These are phyloP conservation scores for Disparrhopalites patrizii DNA, from an alignment of 2,888 invertebrate genomes.

Conservation along the genomic window DNA sequence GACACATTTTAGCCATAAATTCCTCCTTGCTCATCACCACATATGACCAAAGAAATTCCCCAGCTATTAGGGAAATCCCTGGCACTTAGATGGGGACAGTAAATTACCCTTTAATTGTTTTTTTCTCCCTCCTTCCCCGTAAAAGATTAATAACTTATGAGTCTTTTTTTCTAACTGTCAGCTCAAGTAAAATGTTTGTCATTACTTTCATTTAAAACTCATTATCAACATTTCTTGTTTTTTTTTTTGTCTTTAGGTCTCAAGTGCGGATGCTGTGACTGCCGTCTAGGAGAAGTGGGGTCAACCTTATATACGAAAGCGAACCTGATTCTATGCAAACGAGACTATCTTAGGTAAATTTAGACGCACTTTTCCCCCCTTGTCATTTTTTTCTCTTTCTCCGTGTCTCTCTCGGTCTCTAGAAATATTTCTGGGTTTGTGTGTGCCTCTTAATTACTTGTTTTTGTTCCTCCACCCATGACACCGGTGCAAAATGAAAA, in stretches of 20 bases:
- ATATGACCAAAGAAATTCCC: too few relatives aligned
- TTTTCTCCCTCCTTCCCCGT: not conserved
- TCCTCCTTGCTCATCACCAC: too few relatives aligned
- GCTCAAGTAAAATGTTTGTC: too few relatives aligned
- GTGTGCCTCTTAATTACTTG: too few relatives aligned
- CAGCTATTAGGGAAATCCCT: too few relatives aligned
- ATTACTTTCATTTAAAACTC: too few relatives aligned
- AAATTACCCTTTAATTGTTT: not conserved
- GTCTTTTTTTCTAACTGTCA: too few relatives aligned
- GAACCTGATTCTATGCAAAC: constrained; percentile 89
- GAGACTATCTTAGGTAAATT: constrained; percentile 71
- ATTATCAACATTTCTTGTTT: too few relatives aligned
- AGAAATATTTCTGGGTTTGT: not conserved
- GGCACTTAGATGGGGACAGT: not conserved
- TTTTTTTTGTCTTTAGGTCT: too few relatives aligned
- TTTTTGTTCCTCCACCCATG: not conserved
- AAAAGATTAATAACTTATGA: too few relatives aligned
- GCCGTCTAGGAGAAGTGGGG: constrained; percentile 92
- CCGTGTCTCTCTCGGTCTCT: not conserved
- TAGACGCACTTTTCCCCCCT: not conserved
- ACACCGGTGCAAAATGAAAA: not conserved
- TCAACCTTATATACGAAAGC: constrained; percentile 92
- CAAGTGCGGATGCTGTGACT: constrained; percentile 96
- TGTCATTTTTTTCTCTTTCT: not conserved
- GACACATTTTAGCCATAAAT: too few relatives aligned